A percentile compares a stretch with the other conserved stretches of the same genome.
These are phyloP conservation scores for Sphaerodactylus townsendi DNA, from an alignment of 2,113 vertebrate species.

Conservation along the genomic window DNA sequence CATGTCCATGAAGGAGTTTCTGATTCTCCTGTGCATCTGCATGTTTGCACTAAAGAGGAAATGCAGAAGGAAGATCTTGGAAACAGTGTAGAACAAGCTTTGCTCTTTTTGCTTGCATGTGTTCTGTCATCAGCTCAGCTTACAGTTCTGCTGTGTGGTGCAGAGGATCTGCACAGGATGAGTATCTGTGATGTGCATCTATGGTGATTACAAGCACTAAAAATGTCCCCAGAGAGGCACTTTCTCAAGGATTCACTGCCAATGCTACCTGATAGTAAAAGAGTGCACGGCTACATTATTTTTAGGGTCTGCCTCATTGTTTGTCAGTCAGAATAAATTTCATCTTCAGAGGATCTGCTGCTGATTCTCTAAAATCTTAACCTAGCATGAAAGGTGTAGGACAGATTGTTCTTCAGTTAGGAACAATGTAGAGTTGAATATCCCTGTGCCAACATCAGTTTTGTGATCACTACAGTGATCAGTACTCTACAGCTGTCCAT, in stretches of 20 bases:
- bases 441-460: neutral
- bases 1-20: neutral
- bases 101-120: neutral
- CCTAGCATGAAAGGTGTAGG: neutral
- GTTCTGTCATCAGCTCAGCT: neutral
- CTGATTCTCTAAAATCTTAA: neutral
- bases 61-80: neutral
- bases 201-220: too few species aligned
- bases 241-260: neutral
- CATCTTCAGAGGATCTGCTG: neutral
- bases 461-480: too few species aligned
- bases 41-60: neutral
- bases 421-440: neutral
- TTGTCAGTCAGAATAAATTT: neutral
- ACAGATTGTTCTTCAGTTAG: neutral
- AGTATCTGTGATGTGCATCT: neutral
- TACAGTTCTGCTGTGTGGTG: neutral
- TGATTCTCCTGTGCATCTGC: neutral
- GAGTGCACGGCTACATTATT: too few species aligned
- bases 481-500: too few species aligned
- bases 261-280: neutral
- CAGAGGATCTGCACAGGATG: neutral
- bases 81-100: neutral
- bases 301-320: neutral
- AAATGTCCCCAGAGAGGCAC: neutral